Conservation (phyloP, 2,113 vertebrate species). For the Entomyzon cyanotis region DNA sequence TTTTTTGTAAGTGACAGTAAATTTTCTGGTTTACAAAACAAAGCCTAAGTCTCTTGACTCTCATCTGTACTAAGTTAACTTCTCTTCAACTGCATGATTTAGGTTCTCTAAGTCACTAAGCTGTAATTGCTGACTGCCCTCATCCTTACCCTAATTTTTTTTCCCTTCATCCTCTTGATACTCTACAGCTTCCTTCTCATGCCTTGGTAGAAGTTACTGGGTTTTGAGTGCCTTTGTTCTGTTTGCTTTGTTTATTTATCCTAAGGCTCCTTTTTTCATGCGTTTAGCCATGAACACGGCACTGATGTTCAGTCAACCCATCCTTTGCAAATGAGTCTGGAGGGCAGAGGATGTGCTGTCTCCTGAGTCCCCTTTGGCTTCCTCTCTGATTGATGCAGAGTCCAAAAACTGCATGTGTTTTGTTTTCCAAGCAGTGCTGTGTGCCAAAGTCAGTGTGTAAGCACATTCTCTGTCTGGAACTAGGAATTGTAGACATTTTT, state of each 20-base stretch:
- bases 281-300: background rate
- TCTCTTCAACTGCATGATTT: background rate
- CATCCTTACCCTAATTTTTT: background rate
- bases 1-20: background rate
- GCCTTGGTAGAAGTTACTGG: background rate
- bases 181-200: background rate
- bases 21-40: background rate
- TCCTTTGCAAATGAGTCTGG: slow-evolving; percentile 32
- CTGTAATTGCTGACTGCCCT: background rate
- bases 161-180: background rate
- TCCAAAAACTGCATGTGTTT: slow-evolving; percentile 55
- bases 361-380: slow-evolving; percentile 49
- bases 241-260: slow-evolving; percentile 44
- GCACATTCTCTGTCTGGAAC: slow-evolving; percentile 60
- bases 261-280: slow-evolving; percentile 21
- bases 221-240: slow-evolving; percentile 23
- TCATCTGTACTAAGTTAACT: background rate
- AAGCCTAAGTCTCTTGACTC: background rate
- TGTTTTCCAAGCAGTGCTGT: slow-evolving; percentile 20
- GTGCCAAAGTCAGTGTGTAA: slow-evolving; percentile 45
- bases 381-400: slow-evolving; percentile 22
- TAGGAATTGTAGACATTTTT: slow-evolving; percentile 40
- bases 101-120: background rate
- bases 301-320: slow-evolving; percentile 3
- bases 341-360: slow-evolving; percentile 57